phyloP scores from a whole-genome alignment of 2,797 vertebrate species.

The Platalea minor region DNA sequence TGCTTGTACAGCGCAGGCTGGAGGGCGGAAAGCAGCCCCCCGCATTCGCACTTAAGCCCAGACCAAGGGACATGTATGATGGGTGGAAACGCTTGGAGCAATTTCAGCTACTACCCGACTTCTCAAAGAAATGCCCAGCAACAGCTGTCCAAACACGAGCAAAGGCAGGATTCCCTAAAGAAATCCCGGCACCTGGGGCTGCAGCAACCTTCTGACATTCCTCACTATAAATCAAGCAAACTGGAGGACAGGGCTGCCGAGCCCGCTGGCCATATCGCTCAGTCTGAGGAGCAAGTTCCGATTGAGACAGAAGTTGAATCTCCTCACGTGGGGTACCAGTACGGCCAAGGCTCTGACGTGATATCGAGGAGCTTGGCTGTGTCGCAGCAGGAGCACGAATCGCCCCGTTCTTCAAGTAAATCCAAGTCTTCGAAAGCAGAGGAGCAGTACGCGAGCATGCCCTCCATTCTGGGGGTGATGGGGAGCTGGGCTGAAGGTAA shows the following conservation, averaged over 20 bases:
- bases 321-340: slow-evolving; percentile 53
- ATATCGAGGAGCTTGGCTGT: slow-evolving; percentile 63
- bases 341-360: slow-evolving; percentile 64
- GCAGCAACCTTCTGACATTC: slow-evolving; percentile 63
- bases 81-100: slow-evolving; percentile 80
- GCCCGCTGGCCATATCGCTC: not conserved
- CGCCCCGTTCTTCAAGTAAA: slow-evolving; percentile 55
- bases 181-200: slow-evolving; percentile 70
- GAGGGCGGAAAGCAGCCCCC: slow-evolving; percentile 72
- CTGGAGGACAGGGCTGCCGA: slow-evolving; percentile 63
- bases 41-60: slow-evolving; percentile 57
- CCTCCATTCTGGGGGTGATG: slow-evolving; percentile 82
- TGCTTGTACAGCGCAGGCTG: slow-evolving; percentile 71
- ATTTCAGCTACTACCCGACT: slow-evolving; percentile 67
- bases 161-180: slow-evolving; percentile 69
- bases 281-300: slow-evolving; percentile 66
- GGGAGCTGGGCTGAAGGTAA: slow-evolving; percentile 87
- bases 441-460: slow-evolving; percentile 81
- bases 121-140: slow-evolving; percentile 69
- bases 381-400: slow-evolving; percentile 29
- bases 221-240: slow-evolving; percentile 69
- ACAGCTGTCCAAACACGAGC: slow-evolving; percentile 69
- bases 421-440: slow-evolving; percentile 81
- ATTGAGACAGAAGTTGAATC: slow-evolving; percentile 59
- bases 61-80: slow-evolving; percentile 67